Conservation (phyloP, 2,113 vertebrate genomes). For the Gorilla gorilla region DNA sequence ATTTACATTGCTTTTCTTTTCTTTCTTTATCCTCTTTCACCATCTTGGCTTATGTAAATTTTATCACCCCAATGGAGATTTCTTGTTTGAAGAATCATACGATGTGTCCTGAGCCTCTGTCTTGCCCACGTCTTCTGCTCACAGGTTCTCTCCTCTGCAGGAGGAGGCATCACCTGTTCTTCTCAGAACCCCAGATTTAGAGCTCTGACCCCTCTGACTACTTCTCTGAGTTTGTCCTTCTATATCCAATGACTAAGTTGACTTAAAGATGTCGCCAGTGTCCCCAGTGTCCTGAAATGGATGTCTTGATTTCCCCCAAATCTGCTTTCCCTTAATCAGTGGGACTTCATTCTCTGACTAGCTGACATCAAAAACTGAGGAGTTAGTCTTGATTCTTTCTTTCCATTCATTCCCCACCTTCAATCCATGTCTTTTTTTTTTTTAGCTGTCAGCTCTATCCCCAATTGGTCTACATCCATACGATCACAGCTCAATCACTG, state of each 20-base stretch:
- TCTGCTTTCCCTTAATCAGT: not conserved
- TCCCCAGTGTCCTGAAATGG: no score
- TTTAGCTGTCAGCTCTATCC: not conserved
- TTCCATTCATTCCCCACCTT: not conserved
- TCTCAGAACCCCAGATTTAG: not conserved
- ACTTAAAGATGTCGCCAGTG: not conserved
- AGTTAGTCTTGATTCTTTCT: not conserved
- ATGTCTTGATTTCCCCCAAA: not conserved
- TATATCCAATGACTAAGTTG: not conserved
- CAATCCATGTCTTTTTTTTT: no score
- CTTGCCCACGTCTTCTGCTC: not conserved
- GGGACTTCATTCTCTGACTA: not conserved
- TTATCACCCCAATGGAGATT: not conserved
- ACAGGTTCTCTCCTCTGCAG: not conserved
- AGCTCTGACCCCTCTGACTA: not conserved
- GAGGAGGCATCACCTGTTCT: not conserved
- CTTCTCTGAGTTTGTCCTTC: not conserved
- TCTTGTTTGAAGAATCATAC: not conserved
- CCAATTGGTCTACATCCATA: accelerated
- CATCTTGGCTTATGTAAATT: not conserved
- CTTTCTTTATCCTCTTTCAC: not conserved
- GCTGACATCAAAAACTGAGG: not conserved
- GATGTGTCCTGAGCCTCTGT: not conserved
- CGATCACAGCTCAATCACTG: not conserved
- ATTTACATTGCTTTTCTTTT: not conserved